Evolutionary conservation across 37 sponge, comb jelly and placozoan genomes (phyloP), one percentile per base, ranked within the genome.

Genomic region (Lycopodina hypogea): DNA sequence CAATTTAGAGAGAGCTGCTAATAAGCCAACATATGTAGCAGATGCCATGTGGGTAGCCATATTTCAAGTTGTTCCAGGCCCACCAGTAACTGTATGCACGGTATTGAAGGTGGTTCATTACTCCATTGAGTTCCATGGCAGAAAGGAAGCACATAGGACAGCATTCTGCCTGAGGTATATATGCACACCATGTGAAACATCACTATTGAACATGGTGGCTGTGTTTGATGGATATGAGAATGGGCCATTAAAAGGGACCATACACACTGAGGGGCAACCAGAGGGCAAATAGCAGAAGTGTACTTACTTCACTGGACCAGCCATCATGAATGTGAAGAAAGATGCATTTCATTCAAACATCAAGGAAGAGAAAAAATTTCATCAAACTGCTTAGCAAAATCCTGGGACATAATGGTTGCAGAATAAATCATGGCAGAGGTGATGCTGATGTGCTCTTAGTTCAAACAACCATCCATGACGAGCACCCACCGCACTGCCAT

Each of bases 51-150:
- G 9, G 48, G 48, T n/a, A 45, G 8, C 4, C 48, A 45, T 45
- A 9, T 9, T 9, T 4, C 28, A 59, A 59, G 60, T 17, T 59
- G 60, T 18, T 18, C 60, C 60, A 59, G 60, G 60, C 60, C 18
- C 60, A 59, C 12, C n/a, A 59, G 60, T 17, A 59, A 59, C 18
- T 59, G 60, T 59, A 18, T 59, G 60, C 12, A 59, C 12, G 60
- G 4, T 59, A 59, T 59, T 59, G 60, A 59, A 17, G 18, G 18
- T 59, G 60, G 60, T 59, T 59, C 60, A 59, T 18, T 59, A 59
- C 28, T 59, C 60, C 60, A 59, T 59, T 18, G 28, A 59, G 12
- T 59, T 59, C 60, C 60, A 59, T 59, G 60, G 60, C 60, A 59
- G 28, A 59, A 59, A 59, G 28, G 60, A 59, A 59, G 60, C 28